A percentile compares a stretch with the other conserved stretches of the same genome.
Evolutionary conservation across 2,888 invertebrate species (phyloP).

Genomic region (Sturmia bella): DNA sequence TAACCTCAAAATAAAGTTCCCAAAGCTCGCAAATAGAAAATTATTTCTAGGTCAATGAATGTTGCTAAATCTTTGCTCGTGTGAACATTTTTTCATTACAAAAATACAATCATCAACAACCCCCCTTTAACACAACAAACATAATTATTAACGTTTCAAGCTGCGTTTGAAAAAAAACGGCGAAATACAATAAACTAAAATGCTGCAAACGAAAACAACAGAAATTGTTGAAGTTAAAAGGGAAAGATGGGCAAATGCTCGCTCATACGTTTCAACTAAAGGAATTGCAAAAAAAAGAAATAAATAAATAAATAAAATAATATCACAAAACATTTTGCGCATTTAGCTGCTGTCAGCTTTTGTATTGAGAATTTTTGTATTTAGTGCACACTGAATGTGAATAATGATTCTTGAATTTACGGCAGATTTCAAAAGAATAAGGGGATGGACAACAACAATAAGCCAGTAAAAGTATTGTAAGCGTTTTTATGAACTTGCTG

Average conservation of each 20-base stretch:
- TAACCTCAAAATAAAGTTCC: neutral
- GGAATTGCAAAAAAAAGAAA: neutral
- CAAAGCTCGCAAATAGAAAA: neutral
- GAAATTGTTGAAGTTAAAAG: slow-evolving; percentile 20
- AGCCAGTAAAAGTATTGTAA: too few species aligned
- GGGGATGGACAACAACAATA: too few species aligned
- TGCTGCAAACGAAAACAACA: slow-evolving; percentile 13
- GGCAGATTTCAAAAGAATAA: too few species aligned
- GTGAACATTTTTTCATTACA: neutral
- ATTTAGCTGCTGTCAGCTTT: slow-evolving; percentile 67
- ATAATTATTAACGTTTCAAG: slow-evolving; percentile 17
- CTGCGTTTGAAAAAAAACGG: slow-evolving; percentile 34
- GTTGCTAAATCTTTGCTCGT: neutral
- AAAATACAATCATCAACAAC: neutral
- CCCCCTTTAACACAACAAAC: slow-evolving; percentile 7
- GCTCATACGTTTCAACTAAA: neutral
- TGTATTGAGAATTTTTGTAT: slow-evolving; percentile 26
- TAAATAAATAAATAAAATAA: slow-evolving; percentile 33
- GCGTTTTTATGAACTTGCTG: too few species aligned
- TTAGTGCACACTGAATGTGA: slow-evolving; percentile 24
- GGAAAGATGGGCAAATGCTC: neutral
- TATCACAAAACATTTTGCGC: slow-evolving; percentile 61
- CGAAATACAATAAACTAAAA: slow-evolving; percentile 35
- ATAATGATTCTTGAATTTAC: neutral
- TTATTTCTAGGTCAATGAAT: neutral